Percentiles rank a stretch among this genome's conserved stretches.
phyloP scores from a whole-genome alignment of 2,797 vertebrate species.

The Oryzias dopingdopingensis region DNA sequence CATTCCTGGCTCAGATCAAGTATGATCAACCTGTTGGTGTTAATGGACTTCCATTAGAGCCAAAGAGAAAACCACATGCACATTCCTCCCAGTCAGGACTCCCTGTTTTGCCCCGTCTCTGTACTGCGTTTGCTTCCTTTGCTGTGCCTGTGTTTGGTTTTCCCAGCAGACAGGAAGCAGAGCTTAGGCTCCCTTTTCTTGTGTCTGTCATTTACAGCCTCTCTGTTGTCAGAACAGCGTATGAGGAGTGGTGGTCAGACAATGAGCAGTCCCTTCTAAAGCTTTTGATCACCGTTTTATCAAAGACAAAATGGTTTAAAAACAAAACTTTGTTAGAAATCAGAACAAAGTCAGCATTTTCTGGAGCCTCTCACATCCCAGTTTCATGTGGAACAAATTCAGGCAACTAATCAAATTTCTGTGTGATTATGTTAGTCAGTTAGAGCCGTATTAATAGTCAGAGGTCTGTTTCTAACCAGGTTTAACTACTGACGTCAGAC shows the following conservation, averaged over 20 bases:
- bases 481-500: conserved; percentile 16
- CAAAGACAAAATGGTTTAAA: no score
- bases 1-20: conserved; percentile 7
- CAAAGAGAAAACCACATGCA: conserved; percentile 33
- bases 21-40: conserved; percentile 10
- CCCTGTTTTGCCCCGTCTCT: conserved; percentile 13
- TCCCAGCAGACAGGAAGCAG: conserved; percentile 63
- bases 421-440: conserved; percentile 10
- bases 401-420: conserved; percentile 16
- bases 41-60: conserved; percentile 45
- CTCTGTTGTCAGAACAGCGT: conserved; percentile 21
- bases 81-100: conserved; percentile 16
- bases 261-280: background rate
- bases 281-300: no score
- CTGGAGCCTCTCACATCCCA: background rate
- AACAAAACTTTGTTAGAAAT: background rate
- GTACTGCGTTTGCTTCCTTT: conserved; percentile 13
- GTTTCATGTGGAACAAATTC: conserved; percentile 14
- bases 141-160: conserved; percentile 53
- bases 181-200: conserved; percentile 14
- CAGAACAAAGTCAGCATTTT: background rate
- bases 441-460: conserved; percentile 14
- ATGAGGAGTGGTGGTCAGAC: conserved; percentile 7
- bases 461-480: conserved; percentile 13
- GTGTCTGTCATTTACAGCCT: conserved; percentile 40